Evolutionary conservation across 2,797 vertebrate genomes (phyloP), one percentile per base, ranked within the genome.

Genomic region (Chelon auratus): DNA sequence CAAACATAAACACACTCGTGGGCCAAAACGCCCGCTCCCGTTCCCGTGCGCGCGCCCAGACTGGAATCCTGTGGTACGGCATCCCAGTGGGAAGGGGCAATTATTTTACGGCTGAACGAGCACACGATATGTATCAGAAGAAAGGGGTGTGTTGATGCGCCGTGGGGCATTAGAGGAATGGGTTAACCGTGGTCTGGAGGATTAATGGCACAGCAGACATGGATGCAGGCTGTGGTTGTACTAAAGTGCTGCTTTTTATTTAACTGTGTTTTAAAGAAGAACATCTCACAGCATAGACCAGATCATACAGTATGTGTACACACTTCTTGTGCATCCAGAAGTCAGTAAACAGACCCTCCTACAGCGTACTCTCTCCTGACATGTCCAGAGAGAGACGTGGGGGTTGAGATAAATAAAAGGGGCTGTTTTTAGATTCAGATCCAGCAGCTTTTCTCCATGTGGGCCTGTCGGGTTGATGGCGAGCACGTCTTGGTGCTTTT

Each of bases 391-490:
- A 75, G 65, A 67, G 57, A 76, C 59, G 72, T 9, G 3, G 42
- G 60, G 68, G 48, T 26, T 43, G 56, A 62, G 33, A 75, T 76
- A 69, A 85, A 87, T 72, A 81, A 68, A 26, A 70, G 62, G 43
- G 64, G 24, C 51, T 78, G 76, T 62, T 68, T 83, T 79, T 80
- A 73, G 76, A 75, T 72, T 72, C 15, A 2, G 33, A 72, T 77
- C 81, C 72, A 80, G 78, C 75, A 37, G 39, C 68, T 77, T 17
- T 39, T 62, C 50, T 81, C 75, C 68, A 48, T 71, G 67, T 50
- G 63, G 60, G 67, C 63, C 75, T 83, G 82, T 87, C 83, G 70
- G 80, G 53, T 63, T 70, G 72, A 78, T 68, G 65, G 68, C 48
- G 40, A 77, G 75, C 73, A 63, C 36, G 56, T 52, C 67, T 74